Base-by-base conservation (phyloP, 2,888 invertebrate genomes). In the Parnassius mnemosyne region DNA sequence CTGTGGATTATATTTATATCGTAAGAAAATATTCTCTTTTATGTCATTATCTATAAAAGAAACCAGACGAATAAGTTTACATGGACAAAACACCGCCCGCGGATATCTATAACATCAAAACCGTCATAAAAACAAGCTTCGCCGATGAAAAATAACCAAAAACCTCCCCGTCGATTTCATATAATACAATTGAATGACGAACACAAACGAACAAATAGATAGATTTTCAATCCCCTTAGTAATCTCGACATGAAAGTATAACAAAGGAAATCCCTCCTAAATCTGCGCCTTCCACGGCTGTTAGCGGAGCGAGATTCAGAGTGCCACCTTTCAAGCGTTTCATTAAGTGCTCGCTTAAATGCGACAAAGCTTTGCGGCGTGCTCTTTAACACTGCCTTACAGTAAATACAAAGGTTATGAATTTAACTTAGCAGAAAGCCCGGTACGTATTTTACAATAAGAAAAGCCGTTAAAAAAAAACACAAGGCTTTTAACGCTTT, bases 281-380 rank as follows among this genome's bases (percentile, higher is more conserved):
- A 81, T 79, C 82, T 75, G 74, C 71, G 73, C 68, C 74, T 72
- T 73, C 70, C 69, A 69, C 71, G 73, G 71, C 68, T 71, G 69
- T 71, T 68, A 77, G 72, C 73, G 72, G 74, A 72, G 71, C 76
- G 76, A 76, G 78, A 78, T 78, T 80, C 73, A 69, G 74, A 72
- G 77, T 71, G 78, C 74, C 78, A 76, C 75, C 78, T 76, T 69
- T 70, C 74, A 73, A 75, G 77, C 78, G 75, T 84, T 85, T 85
- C 85, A 85, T 85, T 84, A 86, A 83, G 81, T 79, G 79, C 70
- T 67, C 76, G 76, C 78, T 80, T 79, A 79, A 78, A 76, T 72
- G 72, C 76, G 76, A 79, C 80, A 80, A 80, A 79, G 84, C 81
- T 78, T 78, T 66, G 68, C 68, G 68, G 64, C 64, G 67, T 65